phyloP scores from a whole-genome alignment of 2,797 vertebrate genomes.

The Rhinogobio ventralis region DNA sequence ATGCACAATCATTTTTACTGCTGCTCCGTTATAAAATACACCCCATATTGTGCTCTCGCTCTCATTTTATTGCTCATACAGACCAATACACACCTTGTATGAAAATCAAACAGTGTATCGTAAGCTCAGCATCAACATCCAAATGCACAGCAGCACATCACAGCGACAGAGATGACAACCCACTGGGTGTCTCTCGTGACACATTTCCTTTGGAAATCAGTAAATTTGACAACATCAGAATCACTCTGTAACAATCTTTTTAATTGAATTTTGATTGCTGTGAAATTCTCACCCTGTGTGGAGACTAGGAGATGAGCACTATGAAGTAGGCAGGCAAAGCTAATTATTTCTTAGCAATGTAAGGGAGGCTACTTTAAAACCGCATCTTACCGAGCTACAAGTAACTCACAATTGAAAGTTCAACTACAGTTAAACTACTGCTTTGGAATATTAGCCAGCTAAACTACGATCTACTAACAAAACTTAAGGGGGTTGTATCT shows the following conservation, averaged over 20 bases:
- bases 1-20: slow-evolving; percentile 18
- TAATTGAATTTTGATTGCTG: slow-evolving; percentile 39
- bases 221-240: slow-evolving; percentile 41
- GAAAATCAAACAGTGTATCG: slow-evolving; percentile 17
- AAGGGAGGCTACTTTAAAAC: not conserved
- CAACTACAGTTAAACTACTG: not conserved
- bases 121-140: slow-evolving; percentile 29
- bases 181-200: slow-evolving; percentile 2
- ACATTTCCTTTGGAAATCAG: slow-evolving; percentile 37
- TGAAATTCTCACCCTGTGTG: not conserved
- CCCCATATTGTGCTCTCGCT: slow-evolving; percentile 14
- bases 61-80: slow-evolving; percentile 35
- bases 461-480: not conserved
- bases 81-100: slow-evolving; percentile 18
- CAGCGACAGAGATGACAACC: slow-evolving; percentile 27
- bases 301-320: not conserved
- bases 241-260: slow-evolving; percentile 9
- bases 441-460: not conserved
- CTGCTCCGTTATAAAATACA: slow-evolving; percentile 17
- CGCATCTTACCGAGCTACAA: not conserved
- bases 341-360: not conserved
- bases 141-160: slow-evolving; percentile 26
- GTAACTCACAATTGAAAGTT: not conserved
- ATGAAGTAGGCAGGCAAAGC: not conserved
- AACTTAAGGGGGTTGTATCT: not conserved